A percentile compares a stretch with the other conserved stretches of the same genome.
Evolutionary conservation across 2,888 invertebrate genomes (phyloP).

Genomic region (Coenonympha glycerion): DNA sequence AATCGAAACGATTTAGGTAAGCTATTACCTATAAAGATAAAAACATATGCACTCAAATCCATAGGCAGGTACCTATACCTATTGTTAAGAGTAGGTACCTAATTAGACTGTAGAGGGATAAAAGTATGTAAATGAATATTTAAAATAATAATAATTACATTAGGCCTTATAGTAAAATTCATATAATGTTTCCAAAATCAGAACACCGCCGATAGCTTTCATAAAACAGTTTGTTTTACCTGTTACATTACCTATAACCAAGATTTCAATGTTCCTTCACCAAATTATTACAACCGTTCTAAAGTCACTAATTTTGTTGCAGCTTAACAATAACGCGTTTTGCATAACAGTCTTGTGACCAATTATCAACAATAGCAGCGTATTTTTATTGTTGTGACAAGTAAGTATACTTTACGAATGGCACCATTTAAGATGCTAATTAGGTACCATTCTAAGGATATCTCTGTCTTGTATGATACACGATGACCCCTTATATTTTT

Average conservation of each 20-base stretch:
- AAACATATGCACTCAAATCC: constrained; percentile 9
- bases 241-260: background rate
- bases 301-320: constrained; percentile 1
- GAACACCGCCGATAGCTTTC: too few relatives aligned
- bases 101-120: too few relatives aligned
- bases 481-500: too few relatives aligned
- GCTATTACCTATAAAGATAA: too few relatives aligned
- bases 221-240: constrained; percentile 8
- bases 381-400: constrained; percentile 20
- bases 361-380: background rate
- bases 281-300: constrained; percentile 10
- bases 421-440: constrained; percentile 14
- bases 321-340: constrained; percentile 15
- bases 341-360: constrained; percentile 15
- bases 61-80: too few relatives aligned
- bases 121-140: too few relatives aligned
- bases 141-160: too few relatives aligned
- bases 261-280: constrained; percentile 5
- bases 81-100: too few relatives aligned
- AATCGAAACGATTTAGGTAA: too few relatives aligned
- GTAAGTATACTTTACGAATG: constrained; percentile 7
- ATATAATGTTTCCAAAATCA: too few relatives aligned
- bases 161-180: too few relatives aligned
- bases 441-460: background rate
- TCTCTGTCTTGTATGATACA: too few relatives aligned